Base-by-base conservation (phyloP, 2,888 invertebrate species). In the Pterostichus madidus region DNA sequence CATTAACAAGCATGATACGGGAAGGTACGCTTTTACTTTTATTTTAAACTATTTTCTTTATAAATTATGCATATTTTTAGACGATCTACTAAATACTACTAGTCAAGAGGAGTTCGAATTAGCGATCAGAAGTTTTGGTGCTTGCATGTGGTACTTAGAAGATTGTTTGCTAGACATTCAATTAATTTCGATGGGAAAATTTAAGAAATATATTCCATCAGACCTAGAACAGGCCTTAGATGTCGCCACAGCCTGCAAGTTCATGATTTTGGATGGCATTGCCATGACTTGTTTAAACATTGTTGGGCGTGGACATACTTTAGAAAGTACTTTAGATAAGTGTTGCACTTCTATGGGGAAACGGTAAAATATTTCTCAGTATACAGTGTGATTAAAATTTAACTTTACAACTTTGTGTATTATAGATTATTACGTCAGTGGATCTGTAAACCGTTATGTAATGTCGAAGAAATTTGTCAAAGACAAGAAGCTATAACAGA, bases 311-410 rank as follows among this genome's bases (percentile, higher is more conserved):
- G 94, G 95, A 84, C 96, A 96, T 6, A 96, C 97, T 1, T 90
- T 99, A 80, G 93, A 96, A 84, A 93, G 94, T 75, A 94, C 94
- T 24, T 89, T 99, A 83, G 97, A 99, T 91, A 93, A 94, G 86
- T 99, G 99, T 88, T 93, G 93, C 15, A 99, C 99, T 1, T 92
- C 96, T 82, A 98, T 99, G 92, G 99, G 99, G 76, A 96, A 96
- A 91, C 93, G 96, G 94, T 94, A 86, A 85, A 44, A 44, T 71
- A 71, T 68, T 39, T 39, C 61, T n/a, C 46, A 32, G 11, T 53
- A 52, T 59, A 8, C 46, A 35, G 32, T 32, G 15, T 64, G 64
- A 39, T 39, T 77, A 31, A 80, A 84, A 56, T 6, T 39, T 39
- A 39, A 7, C 5, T 24, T 6, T 39, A 61, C 15, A 64, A 56